Evolutionary conservation across 2,113 vertebrate species (phyloP), one percentile per base, ranked within the genome.

Genomic region (Copsychus sechellarum): DNA sequence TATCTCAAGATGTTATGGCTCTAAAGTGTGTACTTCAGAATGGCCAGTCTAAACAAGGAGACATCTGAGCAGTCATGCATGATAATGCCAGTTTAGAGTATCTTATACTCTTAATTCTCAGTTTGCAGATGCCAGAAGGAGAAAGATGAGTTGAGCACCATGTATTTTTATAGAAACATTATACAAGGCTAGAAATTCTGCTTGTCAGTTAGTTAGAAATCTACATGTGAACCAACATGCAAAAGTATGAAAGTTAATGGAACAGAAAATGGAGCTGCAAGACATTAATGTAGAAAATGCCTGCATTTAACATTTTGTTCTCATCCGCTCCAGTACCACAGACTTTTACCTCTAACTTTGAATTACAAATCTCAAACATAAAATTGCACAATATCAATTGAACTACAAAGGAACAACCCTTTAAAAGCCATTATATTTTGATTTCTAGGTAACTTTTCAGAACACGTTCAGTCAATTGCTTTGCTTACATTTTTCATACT

Each of bases 181-280:
- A 51, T n/a, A n/a, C 13, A 18, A 76, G 33, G 17, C 33, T 74
- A 95, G 86, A 88, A 92, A 78, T 34, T 47, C 33, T 81, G 31
- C 80, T 71, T 90, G 73, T 60, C 62, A 80, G 14, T 60, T 78
- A n/a, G n/a, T n/a, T 83, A 79, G 69, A 95, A 95, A 65, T 58
- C 29, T 90, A 64, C 28, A 18, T 81, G 36, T 14, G 34, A 90
- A 81, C 17, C 22, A 79, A 90, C 56, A 34, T 40, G 36, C 31
- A 62, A 77, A 82, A 71, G 25, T 16, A 12, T 66, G 29, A 66
- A 77, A 79, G 45, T 66, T 91, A 95, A 90, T 91, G 82, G 84
- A 91, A 95, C 22, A 92, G 78, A 84, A 96, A 95, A 93, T 82
- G 40, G 24, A 88, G 45, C 57, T 87, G 58, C 34, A 90, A 73